Evolutionary conservation across 1,140 invertebrate genomes (phyloP).

Genomic region (Pomacea maculata): DNA sequence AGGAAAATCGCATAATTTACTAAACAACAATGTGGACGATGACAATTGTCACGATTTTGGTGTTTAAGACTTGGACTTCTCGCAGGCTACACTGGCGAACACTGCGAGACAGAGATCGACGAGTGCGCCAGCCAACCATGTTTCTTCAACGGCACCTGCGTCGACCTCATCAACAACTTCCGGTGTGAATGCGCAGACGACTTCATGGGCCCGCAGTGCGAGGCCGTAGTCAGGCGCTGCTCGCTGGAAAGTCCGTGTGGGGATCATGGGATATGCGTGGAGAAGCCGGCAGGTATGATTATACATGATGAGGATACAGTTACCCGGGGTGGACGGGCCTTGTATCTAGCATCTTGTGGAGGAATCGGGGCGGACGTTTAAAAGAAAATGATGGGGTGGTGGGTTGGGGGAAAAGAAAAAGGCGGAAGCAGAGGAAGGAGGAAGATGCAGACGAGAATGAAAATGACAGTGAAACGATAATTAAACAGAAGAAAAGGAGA

Average conservation of each 20-base stretch:
- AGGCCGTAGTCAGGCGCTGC: conserved; percentile 45
- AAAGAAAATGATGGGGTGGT: too few relatives aligned
- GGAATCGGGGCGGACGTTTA: too few relatives aligned
- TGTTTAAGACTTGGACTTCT: conserved; percentile 64
- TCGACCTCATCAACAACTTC: conserved; percentile 68
- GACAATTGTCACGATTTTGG: conserved; percentile 20
- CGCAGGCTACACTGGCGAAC: conserved; percentile 71
- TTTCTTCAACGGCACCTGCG: conserved; percentile 89
- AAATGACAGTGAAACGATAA: too few relatives aligned
- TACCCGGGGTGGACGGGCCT: too few relatives aligned
- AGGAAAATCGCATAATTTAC: neutral
- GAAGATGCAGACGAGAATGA: too few relatives aligned
- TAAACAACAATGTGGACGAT: neutral
- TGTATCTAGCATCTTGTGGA: too few relatives aligned
- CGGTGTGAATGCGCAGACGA: conserved; percentile 88
- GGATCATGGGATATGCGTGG: conserved; percentile 42
- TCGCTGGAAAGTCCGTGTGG: conserved; percentile 38
- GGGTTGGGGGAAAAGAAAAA: too few relatives aligned
- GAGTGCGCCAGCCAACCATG: conserved; percentile 90
- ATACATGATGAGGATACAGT: neutral
- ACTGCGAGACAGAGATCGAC: conserved; percentile 83
- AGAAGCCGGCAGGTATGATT: conserved; percentile 40
- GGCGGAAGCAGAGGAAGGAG: too few relatives aligned
- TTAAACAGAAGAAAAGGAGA: too few relatives aligned
- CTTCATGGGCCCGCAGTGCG: conserved; percentile 70